phyloP scores from a whole-genome alignment of 2,113 vertebrate species.

The Oryzias curvinotus region DNA sequence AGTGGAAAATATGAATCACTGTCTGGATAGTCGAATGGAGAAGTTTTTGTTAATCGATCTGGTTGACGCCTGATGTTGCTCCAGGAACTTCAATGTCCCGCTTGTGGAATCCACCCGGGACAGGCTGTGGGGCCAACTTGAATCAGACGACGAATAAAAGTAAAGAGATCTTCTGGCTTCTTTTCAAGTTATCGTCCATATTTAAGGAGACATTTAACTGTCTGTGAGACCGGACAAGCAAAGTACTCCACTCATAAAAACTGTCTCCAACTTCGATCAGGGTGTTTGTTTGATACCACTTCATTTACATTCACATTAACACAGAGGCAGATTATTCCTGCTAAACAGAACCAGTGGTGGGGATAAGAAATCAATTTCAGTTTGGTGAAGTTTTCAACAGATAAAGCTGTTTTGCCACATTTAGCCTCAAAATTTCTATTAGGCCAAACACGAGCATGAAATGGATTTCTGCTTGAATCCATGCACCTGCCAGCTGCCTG shows the following conservation, averaged over 20 bases:
- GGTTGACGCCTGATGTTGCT: constrained; percentile 10
- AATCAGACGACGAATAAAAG: constrained; percentile 22
- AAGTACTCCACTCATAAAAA: neutral
- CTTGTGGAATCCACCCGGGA: constrained; percentile 19
- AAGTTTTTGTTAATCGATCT: constrained; percentile 11
- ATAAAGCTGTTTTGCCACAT: constrained; percentile 65
- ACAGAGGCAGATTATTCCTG: constrained; percentile 8
- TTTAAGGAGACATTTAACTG: constrained; percentile 5
- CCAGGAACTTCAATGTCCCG: constrained; percentile 3
- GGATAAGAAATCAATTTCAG: constrained; percentile 63
- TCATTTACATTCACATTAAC: constrained; percentile 34
- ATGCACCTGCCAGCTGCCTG: constrained; percentile 71
- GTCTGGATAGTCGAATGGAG: constrained; percentile 11
- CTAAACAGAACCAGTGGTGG: constrained; percentile 45
- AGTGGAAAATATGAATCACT: constrained; percentile 12
- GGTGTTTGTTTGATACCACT: constrained; percentile 16
- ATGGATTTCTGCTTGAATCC: constrained; percentile 78
- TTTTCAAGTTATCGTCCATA: constrained; percentile 7
- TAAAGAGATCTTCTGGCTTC: constrained; percentile 7
- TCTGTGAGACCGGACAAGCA: constrained; percentile 21
- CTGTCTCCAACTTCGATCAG: no score
- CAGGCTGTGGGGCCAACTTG: constrained; percentile 9
- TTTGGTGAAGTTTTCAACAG: constrained; percentile 61
- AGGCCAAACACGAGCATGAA: constrained; percentile 73
- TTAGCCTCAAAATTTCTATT: constrained; percentile 75